These are phyloP conservation scores for Oncorhynchus clarkii DNA, from an alignment of 2,113 vertebrate species.

Conservation along the genomic window DNA sequence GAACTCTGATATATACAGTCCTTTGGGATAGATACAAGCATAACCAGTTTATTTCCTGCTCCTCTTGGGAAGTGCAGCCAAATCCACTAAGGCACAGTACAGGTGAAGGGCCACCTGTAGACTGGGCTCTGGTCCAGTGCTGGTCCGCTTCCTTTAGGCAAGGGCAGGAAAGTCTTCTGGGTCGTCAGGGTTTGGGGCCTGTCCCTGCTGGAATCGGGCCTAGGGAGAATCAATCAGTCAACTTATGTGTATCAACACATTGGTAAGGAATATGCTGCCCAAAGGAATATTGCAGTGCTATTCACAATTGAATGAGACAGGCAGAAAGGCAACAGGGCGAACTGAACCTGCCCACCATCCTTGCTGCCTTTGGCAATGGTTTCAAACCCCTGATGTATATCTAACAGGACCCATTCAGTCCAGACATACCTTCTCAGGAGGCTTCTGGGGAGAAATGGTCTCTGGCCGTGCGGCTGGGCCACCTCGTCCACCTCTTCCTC, in stretches of 20 bases:
- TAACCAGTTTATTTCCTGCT: neutral
- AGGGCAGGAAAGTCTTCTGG: conserved; percentile 85
- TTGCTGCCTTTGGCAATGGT: too few species aligned
- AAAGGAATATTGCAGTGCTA: too few species aligned
- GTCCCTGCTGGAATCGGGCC: conserved; percentile 53
- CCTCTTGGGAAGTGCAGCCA: neutral
- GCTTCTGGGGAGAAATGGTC: conserved; percentile 49
- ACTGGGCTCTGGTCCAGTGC: neutral
- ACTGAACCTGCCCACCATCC: too few species aligned
- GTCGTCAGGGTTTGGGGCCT: conserved; percentile 82
- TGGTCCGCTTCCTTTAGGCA: conserved; percentile 56
- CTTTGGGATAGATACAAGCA: conserved; percentile 14
- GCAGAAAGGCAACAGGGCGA: too few species aligned
- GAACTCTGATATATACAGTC: conserved; percentile 17
- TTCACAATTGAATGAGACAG: too few species aligned
- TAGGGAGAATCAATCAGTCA: conserved; percentile 35
- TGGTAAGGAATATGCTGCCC: too few species aligned
- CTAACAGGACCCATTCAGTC: neutral
- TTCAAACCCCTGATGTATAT: neutral
- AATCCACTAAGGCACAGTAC: conserved; percentile 2
- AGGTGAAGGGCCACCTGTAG: neutral
- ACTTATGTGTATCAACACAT: too few species aligned
- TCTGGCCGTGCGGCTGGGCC: conserved; percentile 47
- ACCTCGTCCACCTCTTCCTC: conserved; percentile 64
- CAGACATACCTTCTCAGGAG: conserved; percentile 44